A percentile compares a stretch with the other conserved stretches of the same genome.
phyloP scores from a whole-genome alignment of 2,797 vertebrate genomes.

The Fringilla coelebs region DNA sequence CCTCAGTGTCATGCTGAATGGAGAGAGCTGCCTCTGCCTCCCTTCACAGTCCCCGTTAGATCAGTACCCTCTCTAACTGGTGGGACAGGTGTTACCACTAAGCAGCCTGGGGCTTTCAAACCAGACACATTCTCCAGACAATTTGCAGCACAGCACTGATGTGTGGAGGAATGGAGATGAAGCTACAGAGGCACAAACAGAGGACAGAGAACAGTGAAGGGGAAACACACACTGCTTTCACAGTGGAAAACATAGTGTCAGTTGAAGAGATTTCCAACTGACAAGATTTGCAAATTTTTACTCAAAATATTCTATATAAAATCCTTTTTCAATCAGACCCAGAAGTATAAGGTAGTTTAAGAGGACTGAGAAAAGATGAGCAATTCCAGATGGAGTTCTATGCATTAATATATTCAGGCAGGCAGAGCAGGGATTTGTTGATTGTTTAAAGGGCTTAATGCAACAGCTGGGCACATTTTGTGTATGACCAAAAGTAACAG shows the following conservation, averaged over 20 bases:
- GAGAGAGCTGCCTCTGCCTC: conserved; percentile 57
- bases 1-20: conserved; percentile 53
- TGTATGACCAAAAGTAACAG: conserved; percentile 26
- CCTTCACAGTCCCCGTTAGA: not conserved
- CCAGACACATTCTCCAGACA: not conserved
- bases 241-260: not conserved
- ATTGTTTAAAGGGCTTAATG: conserved; percentile 44
- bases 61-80: not conserved
- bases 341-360: not conserved
- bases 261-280: not conserved
- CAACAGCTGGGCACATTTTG: conserved; percentile 60
- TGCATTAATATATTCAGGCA: not conserved
- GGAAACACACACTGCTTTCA: not conserved
- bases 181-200: not conserved
- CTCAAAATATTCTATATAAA: not conserved
- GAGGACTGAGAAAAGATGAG: not conserved
- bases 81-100: conserved; percentile 39
- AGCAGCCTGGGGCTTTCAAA: conserved; percentile 1
- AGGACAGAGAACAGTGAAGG: not conserved
- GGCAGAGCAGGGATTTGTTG: conserved; percentile 32
- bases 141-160: not conserved
- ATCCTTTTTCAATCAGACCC: not conserved
- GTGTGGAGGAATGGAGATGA: not conserved
- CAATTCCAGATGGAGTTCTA: conserved; percentile 38
- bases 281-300: not conserved